Conservation (phyloP, 1,140 invertebrate genomes). For the Bombus breviceps region DNA sequence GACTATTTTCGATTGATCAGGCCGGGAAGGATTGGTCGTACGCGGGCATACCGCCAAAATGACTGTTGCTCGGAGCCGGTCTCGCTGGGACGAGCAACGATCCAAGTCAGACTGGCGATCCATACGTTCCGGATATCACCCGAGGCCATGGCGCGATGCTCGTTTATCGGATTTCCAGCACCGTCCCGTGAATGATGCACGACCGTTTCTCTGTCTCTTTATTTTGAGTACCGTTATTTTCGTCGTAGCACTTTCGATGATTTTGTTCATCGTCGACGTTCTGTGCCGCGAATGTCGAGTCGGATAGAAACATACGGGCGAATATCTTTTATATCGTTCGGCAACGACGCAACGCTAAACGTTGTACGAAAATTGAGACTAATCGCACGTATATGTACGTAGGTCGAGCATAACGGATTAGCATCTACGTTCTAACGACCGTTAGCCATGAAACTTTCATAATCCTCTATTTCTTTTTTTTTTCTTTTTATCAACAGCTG, state of each 20-base stretch:
- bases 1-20: constrained; percentile 24
- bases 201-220: constrained; percentile 48
- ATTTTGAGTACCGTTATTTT: constrained; percentile 51
- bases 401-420: background rate
- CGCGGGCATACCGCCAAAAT: constrained; percentile 20
- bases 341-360: no score
- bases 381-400: background rate
- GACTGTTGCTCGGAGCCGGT: constrained; percentile 24
- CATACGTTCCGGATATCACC: constrained; percentile 35
- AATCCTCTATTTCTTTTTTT: background rate
- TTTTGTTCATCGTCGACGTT: constrained; percentile 33
- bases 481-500: background rate
- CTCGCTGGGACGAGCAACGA: background rate
- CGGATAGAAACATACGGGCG: no score
- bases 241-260: constrained; percentile 59
- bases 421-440: background rate
- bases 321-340: no score
- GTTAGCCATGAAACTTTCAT: background rate
- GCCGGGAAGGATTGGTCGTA: background rate
- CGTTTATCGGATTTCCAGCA: constrained; percentile 33
- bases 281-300: background rate
- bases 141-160: background rate
- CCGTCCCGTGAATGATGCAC: background rate
- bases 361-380: no score
- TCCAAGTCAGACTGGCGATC: background rate